Conservation (phyloP, 2,113 vertebrate species). For the Toxotes chatareus region DNA sequence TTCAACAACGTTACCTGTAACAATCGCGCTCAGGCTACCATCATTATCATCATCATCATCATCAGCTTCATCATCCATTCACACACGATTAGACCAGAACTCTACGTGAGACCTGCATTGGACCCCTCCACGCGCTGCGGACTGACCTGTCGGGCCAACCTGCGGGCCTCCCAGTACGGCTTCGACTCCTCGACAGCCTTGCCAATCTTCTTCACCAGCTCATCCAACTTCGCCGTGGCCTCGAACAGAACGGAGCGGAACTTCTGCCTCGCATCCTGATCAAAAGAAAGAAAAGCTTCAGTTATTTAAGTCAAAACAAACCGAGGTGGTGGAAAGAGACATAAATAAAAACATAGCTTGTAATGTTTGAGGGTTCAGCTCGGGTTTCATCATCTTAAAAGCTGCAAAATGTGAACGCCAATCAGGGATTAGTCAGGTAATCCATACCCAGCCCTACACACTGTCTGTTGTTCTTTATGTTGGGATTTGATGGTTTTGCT, state of each 20-base stretch:
- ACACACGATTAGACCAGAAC: no score
- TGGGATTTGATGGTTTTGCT: no score
- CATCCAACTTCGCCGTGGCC: constrained; percentile 94
- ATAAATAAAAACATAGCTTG: background rate
- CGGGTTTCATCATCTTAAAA: background rate
- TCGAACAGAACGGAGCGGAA: constrained; percentile 95
- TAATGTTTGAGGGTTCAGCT: background rate
- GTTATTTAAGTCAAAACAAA: constrained; percentile 2
- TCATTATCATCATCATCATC: no score
- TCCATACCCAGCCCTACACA: background rate
- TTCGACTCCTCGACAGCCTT: constrained; percentile 98
- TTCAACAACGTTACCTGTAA: no score
- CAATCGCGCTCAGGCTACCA: no score
- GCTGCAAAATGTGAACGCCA: no score
- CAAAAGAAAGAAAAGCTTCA: background rate
- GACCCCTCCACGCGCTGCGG: background rate
- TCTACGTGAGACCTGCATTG: no score
- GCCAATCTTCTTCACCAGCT: constrained; percentile 95
- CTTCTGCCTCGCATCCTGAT: constrained; percentile 93
- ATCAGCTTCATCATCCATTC: no score
- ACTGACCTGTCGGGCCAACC: constrained; percentile 92
- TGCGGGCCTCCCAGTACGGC: constrained; percentile 97
- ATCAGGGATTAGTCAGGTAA: no score
- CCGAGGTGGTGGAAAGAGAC: fast-evolving
- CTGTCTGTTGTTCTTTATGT: background rate